These are phyloP conservation scores for Andricus quercusramuli DNA, from an alignment of 2,888 invertebrate genomes.

Conservation along the genomic window DNA sequence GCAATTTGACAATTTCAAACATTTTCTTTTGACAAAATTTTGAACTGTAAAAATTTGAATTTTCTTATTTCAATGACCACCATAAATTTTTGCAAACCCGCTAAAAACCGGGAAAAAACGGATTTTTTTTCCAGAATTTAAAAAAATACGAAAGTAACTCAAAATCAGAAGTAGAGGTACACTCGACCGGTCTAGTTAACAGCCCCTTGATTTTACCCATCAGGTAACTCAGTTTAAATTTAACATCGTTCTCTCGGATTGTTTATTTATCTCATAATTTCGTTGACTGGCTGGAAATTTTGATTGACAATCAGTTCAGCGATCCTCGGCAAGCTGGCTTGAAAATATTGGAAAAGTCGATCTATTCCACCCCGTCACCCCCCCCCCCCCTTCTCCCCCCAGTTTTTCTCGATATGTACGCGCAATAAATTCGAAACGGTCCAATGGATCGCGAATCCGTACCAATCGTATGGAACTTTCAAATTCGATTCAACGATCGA, in stretches of 20 bases:
- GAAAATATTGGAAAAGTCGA: conserved; percentile 47
- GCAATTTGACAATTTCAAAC: too few relatives aligned
- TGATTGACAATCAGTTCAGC: conserved; percentile 49
- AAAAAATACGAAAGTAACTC: too few relatives aligned
- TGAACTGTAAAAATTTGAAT: too few relatives aligned
- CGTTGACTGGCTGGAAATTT: conserved; percentile 41
- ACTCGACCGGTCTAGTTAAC: background rate
- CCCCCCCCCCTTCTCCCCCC: background rate
- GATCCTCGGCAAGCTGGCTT: conserved; percentile 32
- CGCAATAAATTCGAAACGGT: conserved; percentile 29
- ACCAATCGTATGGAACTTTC: conserved; percentile 34
- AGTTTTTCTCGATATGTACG: conserved; percentile 16
- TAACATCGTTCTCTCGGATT: background rate
- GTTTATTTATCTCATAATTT: conserved; percentile 32
- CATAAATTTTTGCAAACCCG: too few relatives aligned
- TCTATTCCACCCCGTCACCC: background rate
- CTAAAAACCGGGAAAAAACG: too few relatives aligned
- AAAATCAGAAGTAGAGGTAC: too few relatives aligned
- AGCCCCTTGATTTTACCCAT: background rate
- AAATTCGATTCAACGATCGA: conserved; percentile 38
- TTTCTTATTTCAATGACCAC: too few relatives aligned
- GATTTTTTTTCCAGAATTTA: too few relatives aligned
- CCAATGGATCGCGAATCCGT: conserved; percentile 22
- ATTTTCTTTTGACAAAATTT: too few relatives aligned
- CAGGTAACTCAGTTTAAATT: background rate